A percentile compares a stretch with the other conserved stretches of the same genome.
These are phyloP conservation scores for Seladonia tumulorum DNA, from an alignment of 2,888 invertebrate genomes.

Conservation along the genomic window DNA sequence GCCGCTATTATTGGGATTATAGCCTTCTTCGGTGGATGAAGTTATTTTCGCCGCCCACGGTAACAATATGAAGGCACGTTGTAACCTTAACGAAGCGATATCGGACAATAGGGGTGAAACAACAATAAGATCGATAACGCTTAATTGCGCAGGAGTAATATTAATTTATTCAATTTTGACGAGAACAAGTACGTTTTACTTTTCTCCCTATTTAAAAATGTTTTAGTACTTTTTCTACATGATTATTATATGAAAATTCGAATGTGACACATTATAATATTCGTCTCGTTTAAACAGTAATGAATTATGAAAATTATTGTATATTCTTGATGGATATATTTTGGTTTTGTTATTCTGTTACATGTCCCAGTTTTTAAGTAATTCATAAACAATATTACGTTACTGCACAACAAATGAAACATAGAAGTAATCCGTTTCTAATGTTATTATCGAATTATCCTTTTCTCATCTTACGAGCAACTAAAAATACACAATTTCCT, in stretches of 20 bases:
- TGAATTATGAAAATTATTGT: neutral
- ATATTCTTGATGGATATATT: neutral
- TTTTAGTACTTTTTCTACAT: neutral
- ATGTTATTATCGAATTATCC: neutral
- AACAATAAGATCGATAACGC: slow-evolving; percentile 8
- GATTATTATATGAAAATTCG: neutral
- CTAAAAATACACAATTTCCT: neutral
- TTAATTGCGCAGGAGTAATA: slow-evolving; percentile 4
- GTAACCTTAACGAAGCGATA: slow-evolving; percentile 14
- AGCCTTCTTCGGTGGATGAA: neutral
- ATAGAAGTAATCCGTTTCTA: too few relatives aligned
- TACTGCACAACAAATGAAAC: neutral
- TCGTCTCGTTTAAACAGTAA: neutral
- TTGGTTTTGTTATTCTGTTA: neutral
- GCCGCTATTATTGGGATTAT: slow-evolving; percentile 1
- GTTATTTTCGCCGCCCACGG: neutral
- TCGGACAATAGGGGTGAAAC: slow-evolving; percentile 1
- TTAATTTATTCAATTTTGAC: slow-evolving; percentile 14
- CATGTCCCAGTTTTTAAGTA: neutral
- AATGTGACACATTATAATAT: neutral
- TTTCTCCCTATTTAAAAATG: neutral
- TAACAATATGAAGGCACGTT: slow-evolving; percentile 15
- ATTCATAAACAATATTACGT: neutral
- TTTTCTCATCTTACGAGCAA: neutral
- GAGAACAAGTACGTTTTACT: neutral